A percentile compares a stretch with the other conserved stretches of the same genome.
These are phyloP conservation scores for Homalodisca vitripennis DNA, from an alignment of 1,140 invertebrate genomes.

Conservation along the genomic window DNA sequence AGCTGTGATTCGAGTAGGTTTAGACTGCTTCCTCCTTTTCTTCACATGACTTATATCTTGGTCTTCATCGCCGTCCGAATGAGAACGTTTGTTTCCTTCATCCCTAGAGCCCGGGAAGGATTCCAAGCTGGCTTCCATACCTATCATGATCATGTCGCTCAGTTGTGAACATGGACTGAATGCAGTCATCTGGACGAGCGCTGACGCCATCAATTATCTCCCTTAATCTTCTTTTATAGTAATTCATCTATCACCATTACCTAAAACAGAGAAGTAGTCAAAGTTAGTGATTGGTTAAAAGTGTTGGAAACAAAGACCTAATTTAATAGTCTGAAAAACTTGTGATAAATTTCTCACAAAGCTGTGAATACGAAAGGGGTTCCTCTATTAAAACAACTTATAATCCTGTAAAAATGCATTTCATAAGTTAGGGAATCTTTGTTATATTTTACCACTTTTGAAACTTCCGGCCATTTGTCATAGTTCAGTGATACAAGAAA, in stretches of 20 bases:
- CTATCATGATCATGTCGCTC: constrained; percentile 34
- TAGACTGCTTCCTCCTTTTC: constrained; percentile 43
- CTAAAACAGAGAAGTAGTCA: constrained; percentile 23
- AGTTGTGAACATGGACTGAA: constrained; percentile 30
- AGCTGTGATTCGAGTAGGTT: constrained; percentile 41
- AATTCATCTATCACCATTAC: neutral
- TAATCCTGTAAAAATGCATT: too few relatives aligned
- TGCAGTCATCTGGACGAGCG: constrained; percentile 36
- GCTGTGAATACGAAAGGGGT: too few relatives aligned
- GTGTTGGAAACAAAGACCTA: too few relatives aligned
- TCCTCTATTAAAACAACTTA: too few relatives aligned
- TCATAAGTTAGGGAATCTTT: too few relatives aligned
- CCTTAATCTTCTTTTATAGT: neutral
- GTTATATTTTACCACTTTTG: too few relatives aligned
- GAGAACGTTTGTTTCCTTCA: constrained; percentile 28
- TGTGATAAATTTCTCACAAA: too few relatives aligned
- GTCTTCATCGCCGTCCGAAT: constrained; percentile 35
- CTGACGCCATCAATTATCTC: constrained; percentile 35
- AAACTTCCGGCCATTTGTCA: too few relatives aligned
- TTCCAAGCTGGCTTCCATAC: constrained; percentile 29
- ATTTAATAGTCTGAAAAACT: too few relatives aligned
- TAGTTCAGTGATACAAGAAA: too few relatives aligned
- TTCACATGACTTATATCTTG: constrained; percentile 38
- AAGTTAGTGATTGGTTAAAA: too few relatives aligned
- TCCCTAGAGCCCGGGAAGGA: constrained; percentile 18